A percentile compares a stretch with the other conserved stretches of the same genome.
phyloP scores from a whole-genome alignment of 2,888 invertebrate species.

The Furcula furcula region DNA sequence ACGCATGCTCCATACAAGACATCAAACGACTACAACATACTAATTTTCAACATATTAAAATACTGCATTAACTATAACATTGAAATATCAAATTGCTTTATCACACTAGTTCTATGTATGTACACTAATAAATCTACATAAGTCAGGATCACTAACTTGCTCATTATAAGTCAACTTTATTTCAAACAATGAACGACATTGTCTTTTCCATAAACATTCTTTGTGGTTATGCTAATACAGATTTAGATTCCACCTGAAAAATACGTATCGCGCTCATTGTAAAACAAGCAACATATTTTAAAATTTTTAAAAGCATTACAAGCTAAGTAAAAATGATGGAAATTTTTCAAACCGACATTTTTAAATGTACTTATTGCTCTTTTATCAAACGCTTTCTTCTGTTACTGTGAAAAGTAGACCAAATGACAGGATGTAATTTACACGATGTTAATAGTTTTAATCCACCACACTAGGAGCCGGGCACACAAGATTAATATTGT shows the following conservation, averaged over 20 bases:
- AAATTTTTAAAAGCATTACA: too few species aligned
- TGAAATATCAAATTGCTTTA: conserved; percentile 62
- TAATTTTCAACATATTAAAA: conserved; percentile 66
- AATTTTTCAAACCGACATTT: conserved; percentile 33
- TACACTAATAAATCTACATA: conserved; percentile 60
- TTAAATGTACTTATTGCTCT: not conserved
- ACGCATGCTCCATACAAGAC: conserved; percentile 59
- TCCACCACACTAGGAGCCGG: conserved; percentile 40
- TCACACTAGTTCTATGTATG: conserved; percentile 57
- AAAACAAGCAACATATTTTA: not conserved
- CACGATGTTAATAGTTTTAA: conserved; percentile 30
- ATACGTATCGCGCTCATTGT: conserved; percentile 32
- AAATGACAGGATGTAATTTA: conserved; percentile 2
- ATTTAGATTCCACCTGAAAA: conserved; percentile 55
- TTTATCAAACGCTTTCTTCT: not conserved
- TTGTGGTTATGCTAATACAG: conserved; percentile 27
- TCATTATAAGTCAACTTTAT: conserved; percentile 66
- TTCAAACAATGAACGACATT: conserved; percentile 34
- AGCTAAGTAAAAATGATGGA: conserved; percentile 22
- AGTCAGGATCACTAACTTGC: conserved; percentile 71
- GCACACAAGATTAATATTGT: conserved; percentile 55
- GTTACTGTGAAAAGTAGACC: not conserved
- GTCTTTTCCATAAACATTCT: conserved; percentile 15
- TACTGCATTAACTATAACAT: conserved; percentile 71
- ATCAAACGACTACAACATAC: conserved; percentile 57